A percentile compares a stretch with the other conserved stretches of the same genome.
These are phyloP conservation scores for Macrosiphum euphorbiae DNA, from an alignment of 2,888 invertebrate genomes.

Conservation along the genomic window DNA sequence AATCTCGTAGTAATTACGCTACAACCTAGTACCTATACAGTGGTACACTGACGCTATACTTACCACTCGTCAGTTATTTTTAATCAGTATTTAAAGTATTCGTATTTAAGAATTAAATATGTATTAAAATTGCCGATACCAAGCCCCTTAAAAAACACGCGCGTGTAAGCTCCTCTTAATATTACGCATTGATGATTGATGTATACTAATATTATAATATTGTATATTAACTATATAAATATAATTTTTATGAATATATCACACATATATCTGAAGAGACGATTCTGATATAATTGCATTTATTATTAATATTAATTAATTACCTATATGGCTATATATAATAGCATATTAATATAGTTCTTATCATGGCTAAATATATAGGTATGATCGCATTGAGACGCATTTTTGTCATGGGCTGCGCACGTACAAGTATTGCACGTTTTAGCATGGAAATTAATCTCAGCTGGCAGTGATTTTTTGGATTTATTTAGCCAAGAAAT, in stretches of 20 bases:
- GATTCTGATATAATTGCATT: not conserved
- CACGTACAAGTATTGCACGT: too few relatives aligned
- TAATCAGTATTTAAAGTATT: not conserved
- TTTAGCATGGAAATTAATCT: too few relatives aligned
- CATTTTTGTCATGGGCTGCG: too few relatives aligned
- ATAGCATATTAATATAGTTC: not conserved
- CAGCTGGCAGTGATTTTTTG: too few relatives aligned
- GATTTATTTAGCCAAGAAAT: too few relatives aligned
- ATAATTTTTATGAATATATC: not conserved
- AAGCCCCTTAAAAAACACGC: not conserved
- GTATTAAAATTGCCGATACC: not conserved
- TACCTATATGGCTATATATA: too few relatives aligned
- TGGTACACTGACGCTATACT: not conserved
- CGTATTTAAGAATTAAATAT: not conserved
- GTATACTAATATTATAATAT: not conserved
- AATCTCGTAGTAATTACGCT: not conserved
- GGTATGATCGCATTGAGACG: too few relatives aligned
- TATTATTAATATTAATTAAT: not conserved
- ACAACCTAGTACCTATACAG: not conserved
- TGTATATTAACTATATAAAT: too few relatives aligned
- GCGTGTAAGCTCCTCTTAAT: not conserved
- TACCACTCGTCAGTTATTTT: not conserved
- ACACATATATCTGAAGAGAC: not conserved
- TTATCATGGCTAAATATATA: too few relatives aligned
- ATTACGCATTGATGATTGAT: not conserved